Evolutionary conservation across 2,888 invertebrate genomes (phyloP).

Genomic region (Homarus gammarus): DNA sequence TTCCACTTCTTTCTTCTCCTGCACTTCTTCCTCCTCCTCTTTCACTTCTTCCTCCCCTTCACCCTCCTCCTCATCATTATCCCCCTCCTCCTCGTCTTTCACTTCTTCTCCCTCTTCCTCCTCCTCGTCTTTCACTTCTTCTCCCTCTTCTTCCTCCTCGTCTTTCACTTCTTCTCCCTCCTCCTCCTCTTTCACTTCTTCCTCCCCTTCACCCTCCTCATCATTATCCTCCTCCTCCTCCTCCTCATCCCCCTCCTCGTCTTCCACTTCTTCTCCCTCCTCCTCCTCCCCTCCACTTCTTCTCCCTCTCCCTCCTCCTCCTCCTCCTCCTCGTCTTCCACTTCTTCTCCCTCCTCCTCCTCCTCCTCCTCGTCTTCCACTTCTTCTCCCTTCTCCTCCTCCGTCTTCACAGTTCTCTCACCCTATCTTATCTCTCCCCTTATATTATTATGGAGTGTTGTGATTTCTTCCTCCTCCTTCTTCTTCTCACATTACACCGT

Average conservation of each 20-base stretch:
- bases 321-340: not conserved
- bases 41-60: too few species aligned
- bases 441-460: too few species aligned
- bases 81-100: not conserved
- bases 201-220: too few species aligned
- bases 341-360: not conserved
- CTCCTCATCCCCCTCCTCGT: not conserved
- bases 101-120: not conserved
- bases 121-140: not conserved
- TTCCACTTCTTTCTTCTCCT: not conserved
- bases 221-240: not conserved
- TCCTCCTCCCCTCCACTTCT: not conserved
- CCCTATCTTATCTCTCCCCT: too few species aligned
- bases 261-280: not conserved
- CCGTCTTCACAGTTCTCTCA: not conserved
- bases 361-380: not conserved
- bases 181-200: too few species aligned
- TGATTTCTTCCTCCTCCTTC: too few species aligned
- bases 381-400: not conserved
- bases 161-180: not conserved
- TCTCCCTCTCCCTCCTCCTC: too few species aligned
- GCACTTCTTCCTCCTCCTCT: not conserved
- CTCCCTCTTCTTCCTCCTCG: not conserved
- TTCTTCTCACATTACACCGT: too few species aligned
- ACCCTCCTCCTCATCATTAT: not conserved